These are phyloP conservation scores for Lycocerus yunnanus DNA, from an alignment of 2,888 invertebrate genomes.

Conservation along the genomic window DNA sequence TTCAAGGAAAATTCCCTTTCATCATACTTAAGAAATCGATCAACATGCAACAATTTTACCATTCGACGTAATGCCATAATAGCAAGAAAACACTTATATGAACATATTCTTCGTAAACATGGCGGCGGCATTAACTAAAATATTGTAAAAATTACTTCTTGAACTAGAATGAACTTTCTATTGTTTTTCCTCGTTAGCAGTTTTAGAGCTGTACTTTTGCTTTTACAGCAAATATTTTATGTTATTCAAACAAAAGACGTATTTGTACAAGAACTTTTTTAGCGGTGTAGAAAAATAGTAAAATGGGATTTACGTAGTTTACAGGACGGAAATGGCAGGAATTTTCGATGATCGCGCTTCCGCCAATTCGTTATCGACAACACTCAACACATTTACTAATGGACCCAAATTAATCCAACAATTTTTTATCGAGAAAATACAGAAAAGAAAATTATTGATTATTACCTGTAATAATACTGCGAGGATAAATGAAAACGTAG, in stretches of 20 bases:
- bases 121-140: neutral
- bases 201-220: neutral
- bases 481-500: neutral
- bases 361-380: constrained; percentile 12
- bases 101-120: neutral
- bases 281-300: neutral
- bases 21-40: neutral
- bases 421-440: neutral
- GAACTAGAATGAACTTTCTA: constrained; percentile 1
- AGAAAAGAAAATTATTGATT: neutral
- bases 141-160: constrained; percentile 1
- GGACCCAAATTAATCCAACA: neutral
- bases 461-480: neutral
- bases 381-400: constrained; percentile 1
- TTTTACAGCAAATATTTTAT: constrained; percentile 2
- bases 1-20: neutral
- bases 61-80: neutral
- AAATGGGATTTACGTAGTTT: constrained; percentile 3
- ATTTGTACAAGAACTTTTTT: neutral
- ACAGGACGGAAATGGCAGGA: constrained; percentile 18
- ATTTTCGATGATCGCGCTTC: constrained; percentile 22
- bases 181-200: neutral
- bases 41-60: neutral
- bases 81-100: neutral
- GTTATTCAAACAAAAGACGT: neutral